Conservation (phyloP, 2,888 invertebrate species). For the Eremobia ochroleuca region DNA sequence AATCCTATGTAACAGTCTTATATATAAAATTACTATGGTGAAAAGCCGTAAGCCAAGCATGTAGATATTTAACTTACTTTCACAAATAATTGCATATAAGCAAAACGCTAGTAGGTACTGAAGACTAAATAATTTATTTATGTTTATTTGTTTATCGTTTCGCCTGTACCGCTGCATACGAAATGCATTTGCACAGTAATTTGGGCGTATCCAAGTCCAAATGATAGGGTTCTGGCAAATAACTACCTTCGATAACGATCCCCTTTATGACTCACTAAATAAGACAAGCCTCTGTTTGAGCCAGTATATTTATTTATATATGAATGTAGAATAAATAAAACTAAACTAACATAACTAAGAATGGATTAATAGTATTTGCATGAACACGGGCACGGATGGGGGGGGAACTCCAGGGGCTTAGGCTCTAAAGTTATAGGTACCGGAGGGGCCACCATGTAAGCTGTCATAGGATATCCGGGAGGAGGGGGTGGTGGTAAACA, state of each 20-base stretch:
- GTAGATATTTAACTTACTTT: not conserved
- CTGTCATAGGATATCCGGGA: slow-evolving; percentile 82
- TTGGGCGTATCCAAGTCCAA: slow-evolving; percentile 67
- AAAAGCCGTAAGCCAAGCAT: not conserved
- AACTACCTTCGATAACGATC: slow-evolving; percentile 45
- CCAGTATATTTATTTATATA: slow-evolving; percentile 48
- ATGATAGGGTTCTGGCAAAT: slow-evolving; percentile 62
- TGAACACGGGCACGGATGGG: slow-evolving; percentile 65
- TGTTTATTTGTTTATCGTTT: slow-evolving; percentile 13
- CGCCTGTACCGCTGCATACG: slow-evolving; percentile 63
- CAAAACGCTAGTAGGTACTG: not conserved
- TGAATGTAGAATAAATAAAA: slow-evolving; percentile 64
- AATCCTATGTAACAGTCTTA: not conserved
- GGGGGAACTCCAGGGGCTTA: slow-evolving; percentile 76
- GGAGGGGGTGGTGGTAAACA: slow-evolving; percentile 72
- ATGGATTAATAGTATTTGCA: slow-evolving; percentile 66
- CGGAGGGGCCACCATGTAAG: slow-evolving; percentile 83
- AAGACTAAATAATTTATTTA: not conserved
- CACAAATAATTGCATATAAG: not conserved
- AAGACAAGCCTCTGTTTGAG: slow-evolving; percentile 46
- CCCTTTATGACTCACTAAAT: slow-evolving; percentile 45
- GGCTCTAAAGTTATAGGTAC: slow-evolving; percentile 84
- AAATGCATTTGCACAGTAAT: slow-evolving; percentile 61
- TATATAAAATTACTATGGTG: not conserved
- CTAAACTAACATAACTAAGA: slow-evolving; percentile 43